Evolutionary conservation across 2,888 invertebrate genomes (phyloP).

Genomic region (Ligdia adustata): DNA sequence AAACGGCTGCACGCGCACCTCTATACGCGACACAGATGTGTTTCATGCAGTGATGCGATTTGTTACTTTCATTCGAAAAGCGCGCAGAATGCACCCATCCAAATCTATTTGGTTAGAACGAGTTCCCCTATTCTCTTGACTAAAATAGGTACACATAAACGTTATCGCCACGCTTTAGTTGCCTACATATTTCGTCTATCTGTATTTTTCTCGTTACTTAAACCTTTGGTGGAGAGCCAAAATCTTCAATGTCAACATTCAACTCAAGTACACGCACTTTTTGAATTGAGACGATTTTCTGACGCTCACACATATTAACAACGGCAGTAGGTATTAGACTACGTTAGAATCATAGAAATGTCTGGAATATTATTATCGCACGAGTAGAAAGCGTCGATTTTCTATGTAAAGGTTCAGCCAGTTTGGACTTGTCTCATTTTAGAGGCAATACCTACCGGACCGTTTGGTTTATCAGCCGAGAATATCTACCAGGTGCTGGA

Average conservation of each 20-base stretch:
- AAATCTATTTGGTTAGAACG: conserved; percentile 44
- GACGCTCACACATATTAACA: conserved; percentile 15
- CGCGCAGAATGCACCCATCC: conserved; percentile 42
- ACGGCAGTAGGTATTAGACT: neutral
- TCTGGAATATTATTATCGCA: conserved; percentile 23
- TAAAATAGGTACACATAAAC: conserved; percentile 1
- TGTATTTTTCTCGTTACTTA: conserved; percentile 11
- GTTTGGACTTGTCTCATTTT: conserved; percentile 62
- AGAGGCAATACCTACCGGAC: conserved; percentile 51
- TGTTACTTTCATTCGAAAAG: conserved; percentile 47
- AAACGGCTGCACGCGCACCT: conserved; percentile 35
- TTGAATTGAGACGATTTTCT: conserved; percentile 35
- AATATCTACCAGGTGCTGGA: conserved; percentile 77
- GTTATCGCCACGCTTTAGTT: neutral
- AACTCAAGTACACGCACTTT: conserved; percentile 16
- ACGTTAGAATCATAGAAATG: conserved; percentile 31
- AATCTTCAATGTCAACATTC: conserved; percentile 23
- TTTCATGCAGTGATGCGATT: conserved; percentile 50
- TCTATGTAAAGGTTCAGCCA: conserved; percentile 52
- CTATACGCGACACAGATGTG: conserved; percentile 34
- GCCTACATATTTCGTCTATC: conserved; percentile 8
- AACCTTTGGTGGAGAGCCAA: conserved; percentile 19
- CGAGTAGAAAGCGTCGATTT: conserved; percentile 35
- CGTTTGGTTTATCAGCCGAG: conserved; percentile 66
- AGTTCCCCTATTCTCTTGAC: conserved; percentile 1